Conservation (phyloP, 1,140 invertebrate species). For the Dryas iulia region DNA sequence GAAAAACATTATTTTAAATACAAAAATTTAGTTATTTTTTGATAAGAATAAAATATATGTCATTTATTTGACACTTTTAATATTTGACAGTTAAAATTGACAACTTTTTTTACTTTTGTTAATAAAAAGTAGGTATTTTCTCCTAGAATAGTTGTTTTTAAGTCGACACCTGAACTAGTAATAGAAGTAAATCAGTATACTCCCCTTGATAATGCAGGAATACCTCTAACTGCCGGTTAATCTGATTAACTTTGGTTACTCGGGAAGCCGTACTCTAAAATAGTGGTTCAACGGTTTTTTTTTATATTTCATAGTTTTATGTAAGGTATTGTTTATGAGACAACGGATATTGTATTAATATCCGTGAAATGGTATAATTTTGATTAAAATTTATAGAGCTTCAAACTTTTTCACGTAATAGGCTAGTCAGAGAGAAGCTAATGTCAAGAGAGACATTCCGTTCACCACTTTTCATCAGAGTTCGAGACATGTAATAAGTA, state of each 20-base stretch:
- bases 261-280: conserved; percentile 45
- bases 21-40: background rate
- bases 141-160: conserved; percentile 3
- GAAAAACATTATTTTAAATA: background rate
- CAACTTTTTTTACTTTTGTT: background rate
- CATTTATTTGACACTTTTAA: background rate
- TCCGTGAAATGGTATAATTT: too few species aligned
- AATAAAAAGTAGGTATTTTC: too few species aligned
- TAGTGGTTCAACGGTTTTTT: background rate
- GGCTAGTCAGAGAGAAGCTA: too few species aligned
- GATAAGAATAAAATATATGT: conserved; percentile 5
- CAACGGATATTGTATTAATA: too few species aligned
- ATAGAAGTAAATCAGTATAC: conserved; percentile 51
- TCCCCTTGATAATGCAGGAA: conserved; percentile 39
- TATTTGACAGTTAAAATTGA: background rate
- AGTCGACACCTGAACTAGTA: conserved; percentile 25
- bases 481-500: too few species aligned
- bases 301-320: background rate
- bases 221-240: conserved; percentile 58
- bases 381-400: too few species aligned
- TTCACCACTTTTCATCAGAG: too few species aligned
- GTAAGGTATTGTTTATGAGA: background rate
- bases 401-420: too few species aligned
- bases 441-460: too few species aligned
- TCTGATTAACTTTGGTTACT: conserved; percentile 52